Base-by-base conservation (phyloP, 2,888 invertebrate species). In the Caradrina kadenii region DNA sequence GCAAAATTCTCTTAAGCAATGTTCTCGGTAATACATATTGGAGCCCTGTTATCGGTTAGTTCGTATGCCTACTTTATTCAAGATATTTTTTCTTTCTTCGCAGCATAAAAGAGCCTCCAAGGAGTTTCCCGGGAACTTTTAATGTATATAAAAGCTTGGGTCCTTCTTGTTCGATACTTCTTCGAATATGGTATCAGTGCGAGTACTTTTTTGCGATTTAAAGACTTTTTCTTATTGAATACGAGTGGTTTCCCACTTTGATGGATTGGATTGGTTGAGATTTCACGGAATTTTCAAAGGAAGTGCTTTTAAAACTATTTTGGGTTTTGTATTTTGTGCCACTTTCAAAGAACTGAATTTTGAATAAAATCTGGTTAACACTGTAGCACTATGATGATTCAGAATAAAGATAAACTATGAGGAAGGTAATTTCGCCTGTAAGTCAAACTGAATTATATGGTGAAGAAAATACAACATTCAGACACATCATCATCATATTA, bases 91-190 rank as follows among this genome's bases (percentile, higher is more conserved):
- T 62, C 73, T 80, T 83, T 77, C 69, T 81, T 73, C 77, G 53
- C 69, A 8, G 45, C 58, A 81, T 70, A 73, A 83, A 83, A 72
- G 75, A 66, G 61, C 62, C 79, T 69, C 73, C 48, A 58, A 72
- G 75, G 78, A 80, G 77, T 76, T 83, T 75, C 53, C 49, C 42
- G 60, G 58, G 69, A 91, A 91, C 88, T 91, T 91, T 92, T 91
- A 90, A 90, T 90, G 90, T 91, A 83, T 86, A 90, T 92, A 87
- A 89, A 90, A 90, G 90, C 89, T 82, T 85, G 82, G 77, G 82
- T 83, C 74, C 72, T 66, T 81, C 75, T 84, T 85, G 79, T 85
- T 83, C 74, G 79, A 78, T 85, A 79, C 83, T 81, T 81, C 81
- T 80, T 81, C 64, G 77, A 80, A 82, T 83, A 83, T 81, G 78